Evolutionary conservation across 1,140 invertebrate species (phyloP), one percentile per base, ranked within the genome.

Genomic region (Galendromus occidentalis): DNA sequence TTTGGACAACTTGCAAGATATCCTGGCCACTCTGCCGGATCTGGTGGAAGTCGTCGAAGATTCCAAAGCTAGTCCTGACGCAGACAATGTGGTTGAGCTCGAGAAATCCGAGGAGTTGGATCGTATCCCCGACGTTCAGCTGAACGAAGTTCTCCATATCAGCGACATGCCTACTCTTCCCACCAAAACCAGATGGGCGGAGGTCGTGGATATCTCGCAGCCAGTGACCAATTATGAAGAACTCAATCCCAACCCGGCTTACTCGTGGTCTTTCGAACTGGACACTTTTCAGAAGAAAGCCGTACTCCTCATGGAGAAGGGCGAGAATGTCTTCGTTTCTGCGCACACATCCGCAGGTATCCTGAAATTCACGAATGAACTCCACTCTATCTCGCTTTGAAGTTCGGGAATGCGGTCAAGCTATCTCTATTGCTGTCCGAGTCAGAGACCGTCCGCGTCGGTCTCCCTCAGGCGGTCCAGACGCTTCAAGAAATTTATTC

Each of bases 221-320:
- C 86, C 88, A 18, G 83, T 93, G 1, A 79, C 77, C 42, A 84
- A 94, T 74, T 94, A 92, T 75, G 79, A 86, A 55, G 82, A 88
- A 70, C 82, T 81, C 72, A 82, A 94, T 67, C 87, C 88, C 39
- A 81, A 87, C 67, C 86, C 89, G 76, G 91, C 91, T 0, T 83
- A 86, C 70, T 82, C 79, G 73, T 98, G 86, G 77, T 83, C 84
- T 29, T 99, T 98, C 79, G 89, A 95, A 74, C 79, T 98, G 69
- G 96, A 99, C 76, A 87, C 82, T 7, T 99, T 99, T 73, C 95
- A 98, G 76, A 95, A 98, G 69, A 79, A 90, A 79, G 93, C 95
- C 7, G 91, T 98, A 70, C 74, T 96, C 9, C 88, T 87, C 75
- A 77, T 99, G 42, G 94, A 98, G 79, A 84, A 91, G 71, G 85